These are phyloP conservation scores for Tinea trinotella DNA, from an alignment of 2,888 invertebrate genomes.

Conservation along the genomic window DNA sequence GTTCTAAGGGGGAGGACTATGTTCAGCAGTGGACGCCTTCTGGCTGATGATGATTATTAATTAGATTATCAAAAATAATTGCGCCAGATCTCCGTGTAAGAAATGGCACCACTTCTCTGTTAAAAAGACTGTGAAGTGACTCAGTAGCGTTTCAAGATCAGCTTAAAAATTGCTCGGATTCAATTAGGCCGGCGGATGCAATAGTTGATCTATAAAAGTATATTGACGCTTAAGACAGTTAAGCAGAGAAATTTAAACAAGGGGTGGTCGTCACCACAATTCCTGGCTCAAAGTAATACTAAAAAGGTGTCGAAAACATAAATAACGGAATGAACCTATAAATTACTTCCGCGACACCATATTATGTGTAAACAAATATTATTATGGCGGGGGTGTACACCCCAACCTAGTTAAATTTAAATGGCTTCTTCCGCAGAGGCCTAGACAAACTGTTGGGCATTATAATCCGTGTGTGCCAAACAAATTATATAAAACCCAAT, in stretches of 20 bases:
- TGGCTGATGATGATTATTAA: no score
- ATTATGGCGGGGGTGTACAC: background rate
- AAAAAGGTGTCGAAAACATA: background rate
- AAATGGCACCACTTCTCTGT: no score
- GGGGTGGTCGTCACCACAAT: background rate
- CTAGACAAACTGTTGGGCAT: constrained; percentile 9
- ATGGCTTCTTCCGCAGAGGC: constrained; percentile 10
- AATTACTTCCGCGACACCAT: constrained; percentile 7
- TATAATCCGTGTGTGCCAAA: background rate
- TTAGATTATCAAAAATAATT: no score
- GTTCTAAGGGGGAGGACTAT: no score
- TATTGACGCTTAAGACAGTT: no score
- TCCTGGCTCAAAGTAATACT: background rate
- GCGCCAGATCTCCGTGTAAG: no score
- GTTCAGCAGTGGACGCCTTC: no score
- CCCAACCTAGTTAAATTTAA: constrained; percentile 10
- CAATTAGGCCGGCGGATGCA: no score
- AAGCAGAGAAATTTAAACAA: background rate
- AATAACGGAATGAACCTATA: constrained; percentile 8
- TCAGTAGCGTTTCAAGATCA: no score
- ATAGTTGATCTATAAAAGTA: no score
- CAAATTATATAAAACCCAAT: constrained; percentile 2
- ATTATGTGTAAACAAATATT: constrained; percentile 9
- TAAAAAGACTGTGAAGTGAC: no score
- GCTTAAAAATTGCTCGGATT: no score